Evolutionary conservation across 2,888 invertebrate species (phyloP), one percentile per base, ranked within the genome.

Genomic region (Drosophila recens): DNA sequence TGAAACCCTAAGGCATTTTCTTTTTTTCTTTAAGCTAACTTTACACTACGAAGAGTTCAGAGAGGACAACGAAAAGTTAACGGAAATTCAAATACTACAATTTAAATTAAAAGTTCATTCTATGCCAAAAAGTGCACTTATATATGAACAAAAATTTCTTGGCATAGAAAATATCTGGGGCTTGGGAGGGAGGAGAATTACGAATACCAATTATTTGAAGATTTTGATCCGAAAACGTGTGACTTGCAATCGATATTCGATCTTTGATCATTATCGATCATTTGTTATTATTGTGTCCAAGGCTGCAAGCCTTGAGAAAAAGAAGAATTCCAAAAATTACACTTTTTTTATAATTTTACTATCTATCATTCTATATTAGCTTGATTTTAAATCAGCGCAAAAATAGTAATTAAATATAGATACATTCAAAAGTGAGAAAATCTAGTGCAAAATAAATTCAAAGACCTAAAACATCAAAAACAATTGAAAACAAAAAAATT

Each of bases 1-100:
- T 84, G 84, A 84, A 84, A 84, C 84, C 84, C 84, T 89, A 89
- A 87, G 89, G 87, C 84, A 89, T 63, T 52, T 65, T 38, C 15
- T 30, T 40, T 62, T 40, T 62, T 59, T 15, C 11, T 10, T 48
- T 45, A 74, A 52, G 61, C 61, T 67, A 61, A 65, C 63, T 62
- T 59, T 80, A 76, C 20, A 15, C 67, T 71, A 75, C 51, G 27
- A 33, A 4, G 52, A 46, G n/a, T 33, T 57, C 15, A 11, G 30
- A 38, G 62, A 54, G 38, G 20, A 49, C 13, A 69, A 40, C 10
- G 17, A n/a, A 58, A 67, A 40, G 9, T 11, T 30, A 69, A 51
- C 13, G 17, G 17, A 70, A 56, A 30, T 30, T 8, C 30, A 13
- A 20, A 17, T 34, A 64, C 40, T 52, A 36, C 10, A 34, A 20